Conservation (phyloP, 2,113 vertebrate species). For the Vulpes ferrilata region DNA sequence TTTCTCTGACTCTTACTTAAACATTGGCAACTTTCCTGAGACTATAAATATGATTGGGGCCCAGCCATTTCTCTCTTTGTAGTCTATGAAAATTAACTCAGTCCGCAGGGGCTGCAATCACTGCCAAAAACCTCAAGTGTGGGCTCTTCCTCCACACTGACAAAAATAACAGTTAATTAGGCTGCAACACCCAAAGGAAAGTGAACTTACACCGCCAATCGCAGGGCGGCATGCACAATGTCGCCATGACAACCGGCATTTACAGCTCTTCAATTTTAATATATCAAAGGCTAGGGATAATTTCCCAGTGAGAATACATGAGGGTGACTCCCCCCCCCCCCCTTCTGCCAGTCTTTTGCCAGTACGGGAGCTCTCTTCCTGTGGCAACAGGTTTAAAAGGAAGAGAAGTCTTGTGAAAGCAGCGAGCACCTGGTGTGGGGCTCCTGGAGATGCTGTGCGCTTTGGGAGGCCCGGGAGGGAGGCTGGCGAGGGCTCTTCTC, state of each 20-base stretch:
- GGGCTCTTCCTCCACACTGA: conserved; percentile 81
- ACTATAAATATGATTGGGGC: conserved; percentile 52
- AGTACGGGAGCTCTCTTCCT: conserved; percentile 10
- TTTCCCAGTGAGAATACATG: conserved; percentile 79
- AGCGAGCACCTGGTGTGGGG: not conserved
- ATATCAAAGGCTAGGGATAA: conserved; percentile 85
- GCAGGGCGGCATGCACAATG: conserved; percentile 73
- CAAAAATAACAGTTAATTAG: conserved; percentile 88
- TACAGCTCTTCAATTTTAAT: conserved; percentile 87
- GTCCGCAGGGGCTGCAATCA: conserved; percentile 68
- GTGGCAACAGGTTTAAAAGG: conserved; percentile 53
- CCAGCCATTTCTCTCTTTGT: conserved; percentile 70
- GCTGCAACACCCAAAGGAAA: conserved; percentile 87
- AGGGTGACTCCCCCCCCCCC: not conserved
- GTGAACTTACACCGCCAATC: conserved; percentile 83
- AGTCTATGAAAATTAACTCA: conserved; percentile 81
- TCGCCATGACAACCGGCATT: conserved; percentile 88
- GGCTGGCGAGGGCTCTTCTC: not conserved
- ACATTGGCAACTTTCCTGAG: conserved; percentile 60
- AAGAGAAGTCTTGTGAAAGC: conserved; percentile 2
- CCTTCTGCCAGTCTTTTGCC: conserved; percentile 62
- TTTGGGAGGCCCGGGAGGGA: not conserved
- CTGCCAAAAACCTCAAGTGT: conserved; percentile 69
- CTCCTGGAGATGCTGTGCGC: not conserved
- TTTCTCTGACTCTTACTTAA: conserved; percentile 74